Percentiles rank a stretch among this genome's conserved stretches.
Evolutionary conservation across 2,797 vertebrate genomes (phyloP).

Genomic region (Pipistrellus pygmaeus): DNA sequence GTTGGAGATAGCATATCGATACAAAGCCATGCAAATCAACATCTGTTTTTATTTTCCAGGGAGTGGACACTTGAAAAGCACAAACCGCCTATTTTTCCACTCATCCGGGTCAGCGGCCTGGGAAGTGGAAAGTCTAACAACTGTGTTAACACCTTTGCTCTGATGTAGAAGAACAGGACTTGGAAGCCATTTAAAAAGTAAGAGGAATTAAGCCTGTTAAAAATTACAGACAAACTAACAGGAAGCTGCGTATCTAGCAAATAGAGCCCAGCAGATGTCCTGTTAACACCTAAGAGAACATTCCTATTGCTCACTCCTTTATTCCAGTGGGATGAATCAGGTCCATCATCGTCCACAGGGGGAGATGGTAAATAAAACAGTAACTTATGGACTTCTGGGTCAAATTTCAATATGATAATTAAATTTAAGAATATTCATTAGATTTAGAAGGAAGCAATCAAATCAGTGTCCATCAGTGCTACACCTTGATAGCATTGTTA

Average conservation of each 20-base stretch:
- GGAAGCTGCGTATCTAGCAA: constrained; percentile 2
- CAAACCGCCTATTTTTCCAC: constrained; percentile 56
- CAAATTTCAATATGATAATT: constrained; percentile 50
- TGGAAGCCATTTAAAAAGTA: background rate
- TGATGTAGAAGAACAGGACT: background rate
- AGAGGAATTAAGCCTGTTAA: background rate
- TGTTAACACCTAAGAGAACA: background rate
- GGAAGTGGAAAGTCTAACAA: background rate
- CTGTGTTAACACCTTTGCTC: background rate
- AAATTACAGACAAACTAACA: background rate
- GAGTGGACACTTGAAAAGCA: constrained; percentile 79
- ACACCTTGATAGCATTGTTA: constrained; percentile 51
- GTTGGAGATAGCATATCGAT: constrained; percentile 91
- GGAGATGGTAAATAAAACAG: background rate
- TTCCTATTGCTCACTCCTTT: background rate
- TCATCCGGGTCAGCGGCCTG: constrained; percentile 3
- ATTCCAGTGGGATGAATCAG: background rate
- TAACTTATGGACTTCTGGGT: constrained; percentile 29
- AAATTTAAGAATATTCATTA: constrained; percentile 4
- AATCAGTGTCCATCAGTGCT: background rate
- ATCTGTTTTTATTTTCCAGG: constrained; percentile 85
- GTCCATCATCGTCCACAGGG: background rate
- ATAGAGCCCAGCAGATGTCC: background rate
- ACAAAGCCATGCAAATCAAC: constrained; percentile 85
- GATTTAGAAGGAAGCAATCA: background rate